Percentiles rank a stretch among this genome's conserved stretches.
Evolutionary conservation across 2,113 vertebrate genomes (phyloP).

Genomic region (Taurulus bubalis): DNA sequence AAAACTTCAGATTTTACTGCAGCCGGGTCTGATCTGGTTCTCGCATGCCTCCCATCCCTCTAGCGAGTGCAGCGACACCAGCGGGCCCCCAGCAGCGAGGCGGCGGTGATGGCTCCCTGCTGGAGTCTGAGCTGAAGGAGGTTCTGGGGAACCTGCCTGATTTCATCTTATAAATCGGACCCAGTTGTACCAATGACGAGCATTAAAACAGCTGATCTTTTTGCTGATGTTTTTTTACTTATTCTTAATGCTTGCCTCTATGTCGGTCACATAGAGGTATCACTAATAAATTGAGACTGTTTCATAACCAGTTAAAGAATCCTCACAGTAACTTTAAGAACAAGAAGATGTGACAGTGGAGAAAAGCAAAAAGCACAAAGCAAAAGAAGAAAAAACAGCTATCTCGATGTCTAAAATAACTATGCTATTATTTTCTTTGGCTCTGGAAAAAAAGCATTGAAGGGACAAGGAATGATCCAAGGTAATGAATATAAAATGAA

Average conservation of each 20-base stretch:
- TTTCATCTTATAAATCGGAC: no score
- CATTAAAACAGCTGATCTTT: neutral
- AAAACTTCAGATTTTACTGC: neutral
- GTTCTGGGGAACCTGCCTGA: no score
- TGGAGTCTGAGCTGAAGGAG: neutral
- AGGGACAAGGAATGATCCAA: slow-evolving; percentile 8
- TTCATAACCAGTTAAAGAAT: neutral
- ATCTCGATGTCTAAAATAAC: slow-evolving; percentile 24
- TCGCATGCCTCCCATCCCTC: no score
- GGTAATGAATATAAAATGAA: slow-evolving; percentile 31
- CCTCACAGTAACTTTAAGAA: neutral
- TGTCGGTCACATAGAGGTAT: neutral
- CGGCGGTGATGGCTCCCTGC: no score
- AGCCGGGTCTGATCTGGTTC: no score
- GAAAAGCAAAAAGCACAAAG: neutral
- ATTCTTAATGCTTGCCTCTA: no score
- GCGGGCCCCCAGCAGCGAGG: no score
- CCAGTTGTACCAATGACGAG: neutral
- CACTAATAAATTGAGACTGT: neutral
- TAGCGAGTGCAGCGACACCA: no score
- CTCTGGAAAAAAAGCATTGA: slow-evolving; percentile 17
- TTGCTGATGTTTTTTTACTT: neutral
- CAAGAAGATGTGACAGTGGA: neutral
- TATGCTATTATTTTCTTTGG: slow-evolving; percentile 25
- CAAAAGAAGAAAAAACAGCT: neutral